Evolutionary conservation across 2,113 vertebrate genomes (phyloP), one percentile per base, ranked within the genome.

Genomic region (Callocephalon fimbriatum): DNA sequence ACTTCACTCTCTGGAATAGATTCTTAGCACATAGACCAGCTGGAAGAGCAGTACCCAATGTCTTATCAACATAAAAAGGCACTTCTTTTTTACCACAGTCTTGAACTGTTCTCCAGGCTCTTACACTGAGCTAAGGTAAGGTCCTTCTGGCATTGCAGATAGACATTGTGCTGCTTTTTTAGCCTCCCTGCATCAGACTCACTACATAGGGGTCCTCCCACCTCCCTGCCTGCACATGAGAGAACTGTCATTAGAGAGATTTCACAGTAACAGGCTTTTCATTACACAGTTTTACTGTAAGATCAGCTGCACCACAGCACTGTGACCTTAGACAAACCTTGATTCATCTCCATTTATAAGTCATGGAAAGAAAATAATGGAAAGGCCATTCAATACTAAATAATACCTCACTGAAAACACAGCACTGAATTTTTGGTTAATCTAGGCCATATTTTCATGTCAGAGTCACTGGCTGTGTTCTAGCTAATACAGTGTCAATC

Each of bases 311-410:
- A 71, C 10, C 45, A 44, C 42, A 70, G 62, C 32, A 38, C 17
- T 31, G 12, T 44, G 56, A 63, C 68, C 37, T 91, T 84, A 72
- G 72, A 84, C 68, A 95, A 89, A 84, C 4, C 10, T 74, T 48
- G 79, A 72, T 81, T 92, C 56, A 92, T 26, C 62, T 86, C 40
- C 61, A 48, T 61, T 87, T 90, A 77, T 18, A 88, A 93, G 59
- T 77, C n/a, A 82, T 18, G 44, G 47, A 71, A 88, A 70, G 16
- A 73, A 91, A 73, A 44, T 37, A 21, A 56, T 23, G 44, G 62
- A 62, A 91, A 93, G 35, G 51, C 27, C 44, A 79, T 56, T 71
- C 73, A 68, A 4, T 42, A 51, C 76, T 65, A 68, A 93, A 51
- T 67, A 70, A 40, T 29, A 72, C 10, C 44, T 72, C 51, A 65